A percentile compares a stretch with the other conserved stretches of the same genome.
Conservation (phyloP, 2,888 invertebrate species). For the Athalia cordata region DNA sequence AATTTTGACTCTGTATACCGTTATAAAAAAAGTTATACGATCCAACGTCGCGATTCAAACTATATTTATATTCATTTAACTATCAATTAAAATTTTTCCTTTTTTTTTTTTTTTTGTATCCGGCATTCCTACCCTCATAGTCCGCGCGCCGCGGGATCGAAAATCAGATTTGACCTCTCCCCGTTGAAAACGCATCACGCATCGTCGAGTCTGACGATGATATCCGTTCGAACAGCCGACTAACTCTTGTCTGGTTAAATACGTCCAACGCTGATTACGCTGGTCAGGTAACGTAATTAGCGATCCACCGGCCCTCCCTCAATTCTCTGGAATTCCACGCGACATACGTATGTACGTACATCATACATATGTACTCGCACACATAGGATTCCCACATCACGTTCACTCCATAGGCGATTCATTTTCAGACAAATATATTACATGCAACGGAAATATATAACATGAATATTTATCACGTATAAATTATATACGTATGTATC, state of each 20-base stretch:
- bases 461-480: background rate
- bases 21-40: background rate
- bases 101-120: background rate
- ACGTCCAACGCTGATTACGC: constrained; percentile 31
- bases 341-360: too few relatives aligned
- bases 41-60: background rate
- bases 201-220: constrained; percentile 29
- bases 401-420: background rate
- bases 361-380: too few relatives aligned
- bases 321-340: too few relatives aligned
- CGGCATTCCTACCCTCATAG: background rate
- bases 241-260: constrained; percentile 32
- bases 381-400: too few relatives aligned
- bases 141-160: background rate
- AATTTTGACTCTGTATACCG: too few relatives aligned
- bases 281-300: constrained; percentile 27
- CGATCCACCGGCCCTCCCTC: background rate
- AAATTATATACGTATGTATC: background rate
- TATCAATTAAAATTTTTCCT: background rate
- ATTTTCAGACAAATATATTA: background rate
- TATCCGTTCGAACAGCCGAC: background rate
- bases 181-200: constrained; percentile 26
- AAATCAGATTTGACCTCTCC: background rate
- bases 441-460: background rate
- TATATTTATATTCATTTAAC: background rate